These are phyloP conservation scores for Pimephales promelas DNA, from an alignment of 2,113 vertebrate genomes.

Conservation along the genomic window DNA sequence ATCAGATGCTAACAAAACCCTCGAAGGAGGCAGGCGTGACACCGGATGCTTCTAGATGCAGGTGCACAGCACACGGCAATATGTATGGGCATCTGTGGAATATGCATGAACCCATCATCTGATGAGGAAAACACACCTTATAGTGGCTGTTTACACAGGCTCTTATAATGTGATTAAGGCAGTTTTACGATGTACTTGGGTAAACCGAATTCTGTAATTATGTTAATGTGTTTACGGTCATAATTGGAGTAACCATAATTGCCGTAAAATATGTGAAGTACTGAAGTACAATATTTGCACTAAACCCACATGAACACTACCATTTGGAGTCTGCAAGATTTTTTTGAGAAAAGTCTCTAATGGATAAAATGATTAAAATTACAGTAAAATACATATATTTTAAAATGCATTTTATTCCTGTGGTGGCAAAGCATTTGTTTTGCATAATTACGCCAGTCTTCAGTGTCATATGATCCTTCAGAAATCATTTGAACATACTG, in stretches of 20 bases:
- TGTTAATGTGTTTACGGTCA: neutral
- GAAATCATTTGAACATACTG: too few species aligned
- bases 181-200: neutral
- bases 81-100: slow-evolving; percentile 23
- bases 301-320: neutral
- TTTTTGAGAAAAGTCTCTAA: too few species aligned
- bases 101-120: slow-evolving; percentile 12
- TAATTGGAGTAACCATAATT: slow-evolving; percentile 14
- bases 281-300: neutral
- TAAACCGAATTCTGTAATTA: slow-evolving; percentile 13
- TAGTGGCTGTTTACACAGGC: neutral
- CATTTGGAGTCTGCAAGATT: too few species aligned
- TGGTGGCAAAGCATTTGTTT: too few species aligned
- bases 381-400: too few species aligned
- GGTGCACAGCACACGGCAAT: slow-evolving; percentile 22
- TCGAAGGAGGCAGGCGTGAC: slow-evolving; percentile 19
- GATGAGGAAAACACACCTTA: slow-evolving; percentile 19
- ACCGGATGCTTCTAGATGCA: slow-evolving; percentile 9
- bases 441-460: too few species aligned
- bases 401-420: too few species aligned
- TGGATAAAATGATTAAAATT: too few species aligned
- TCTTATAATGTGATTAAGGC: neutral
- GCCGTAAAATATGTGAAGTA: neutral
- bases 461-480: too few species aligned
- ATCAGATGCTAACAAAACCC: slow-evolving; percentile 43